Evolutionary conservation across 2,113 vertebrate genomes (phyloP).

Genomic region (Gopherus flavomarginatus): DNA sequence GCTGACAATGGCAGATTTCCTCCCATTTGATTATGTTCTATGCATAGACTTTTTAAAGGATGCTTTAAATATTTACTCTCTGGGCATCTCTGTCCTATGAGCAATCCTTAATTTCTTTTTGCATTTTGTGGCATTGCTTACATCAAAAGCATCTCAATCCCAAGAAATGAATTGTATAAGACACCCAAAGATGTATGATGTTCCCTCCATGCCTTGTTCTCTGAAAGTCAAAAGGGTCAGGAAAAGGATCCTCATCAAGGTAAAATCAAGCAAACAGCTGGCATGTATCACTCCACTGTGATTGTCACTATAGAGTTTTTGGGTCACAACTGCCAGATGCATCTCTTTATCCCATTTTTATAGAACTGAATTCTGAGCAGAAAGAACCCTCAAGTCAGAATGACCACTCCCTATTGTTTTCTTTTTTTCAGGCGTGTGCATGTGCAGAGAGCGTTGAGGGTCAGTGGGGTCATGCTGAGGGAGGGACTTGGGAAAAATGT

Average conservation of each 20-base stretch:
- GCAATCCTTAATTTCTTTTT: not conserved
- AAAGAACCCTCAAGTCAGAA: not conserved
- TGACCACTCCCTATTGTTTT: not conserved
- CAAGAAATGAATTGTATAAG: not conserved
- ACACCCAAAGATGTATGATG: not conserved
- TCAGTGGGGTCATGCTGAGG: not conserved
- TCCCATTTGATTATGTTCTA: not conserved
- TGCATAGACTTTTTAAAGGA: not conserved
- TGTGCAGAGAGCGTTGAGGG: not conserved
- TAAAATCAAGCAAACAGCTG: not conserved
- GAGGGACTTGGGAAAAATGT: not conserved
- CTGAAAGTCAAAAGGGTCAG: not conserved
- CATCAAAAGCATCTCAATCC: not conserved
- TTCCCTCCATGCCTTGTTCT: not conserved
- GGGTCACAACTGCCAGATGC: not conserved
- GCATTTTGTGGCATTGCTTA: not conserved
- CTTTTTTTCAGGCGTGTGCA: not conserved
- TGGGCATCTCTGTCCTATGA: not conserved
- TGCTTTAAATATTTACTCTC: not conserved
- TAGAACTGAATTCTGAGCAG: not conserved
- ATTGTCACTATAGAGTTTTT: not conserved
- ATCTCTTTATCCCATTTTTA: not conserved
- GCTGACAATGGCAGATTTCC: not conserved
- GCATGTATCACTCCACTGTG: not conserved
- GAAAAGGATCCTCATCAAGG: not conserved